Evolutionary conservation across 2,888 invertebrate genomes (phyloP), one percentile per base, ranked within the genome.

Genomic region (Alsophila aescularia): DNA sequence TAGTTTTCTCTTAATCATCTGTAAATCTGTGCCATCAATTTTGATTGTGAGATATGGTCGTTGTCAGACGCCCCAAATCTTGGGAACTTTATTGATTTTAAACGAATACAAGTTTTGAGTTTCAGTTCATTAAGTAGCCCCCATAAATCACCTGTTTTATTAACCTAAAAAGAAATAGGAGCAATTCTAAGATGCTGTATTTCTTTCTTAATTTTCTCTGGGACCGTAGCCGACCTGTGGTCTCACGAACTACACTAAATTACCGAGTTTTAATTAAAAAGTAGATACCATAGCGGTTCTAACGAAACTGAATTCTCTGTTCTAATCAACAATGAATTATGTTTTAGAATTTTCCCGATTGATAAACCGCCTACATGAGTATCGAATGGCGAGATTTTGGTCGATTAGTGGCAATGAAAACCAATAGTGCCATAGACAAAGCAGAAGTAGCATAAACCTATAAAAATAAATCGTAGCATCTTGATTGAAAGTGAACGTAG

Each of bases 401-500:
- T 37, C 36, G 27, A 52, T 52, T 39, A 39, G 24, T 1, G 24
- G 15, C 47, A 36, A 42, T 35, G 29, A 36, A 42, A 45, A 47
- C 16, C 43, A 34, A 39, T 8, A 24, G 3, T 24, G 24, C 24
- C 24, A 24, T 24, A 13, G 66, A 67, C 60, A 64, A 59, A 66
- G 52, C 47, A 61, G 60, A 70, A 73, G 73, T 70, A 34, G 34
- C 16, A 24, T 52, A 47, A 41, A 41, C 27, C 40, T 70, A 78
- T 75, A 77, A 79, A 77, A 78, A 75, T 73, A 77, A 78, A 77
- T 79, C 63, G 78, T 71, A 75, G 69, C 77, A 77, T 76, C 75
- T 70, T 70, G 69, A 81, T 82, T 70, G 90, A 90, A 89, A 90
- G 89, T 89, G 89, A 89, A 87, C 73, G 86, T 71, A 70, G 73